Evolutionary conservation across 2,888 invertebrate genomes (phyloP).

Genomic region (Phaedon cochleariae): DNA sequence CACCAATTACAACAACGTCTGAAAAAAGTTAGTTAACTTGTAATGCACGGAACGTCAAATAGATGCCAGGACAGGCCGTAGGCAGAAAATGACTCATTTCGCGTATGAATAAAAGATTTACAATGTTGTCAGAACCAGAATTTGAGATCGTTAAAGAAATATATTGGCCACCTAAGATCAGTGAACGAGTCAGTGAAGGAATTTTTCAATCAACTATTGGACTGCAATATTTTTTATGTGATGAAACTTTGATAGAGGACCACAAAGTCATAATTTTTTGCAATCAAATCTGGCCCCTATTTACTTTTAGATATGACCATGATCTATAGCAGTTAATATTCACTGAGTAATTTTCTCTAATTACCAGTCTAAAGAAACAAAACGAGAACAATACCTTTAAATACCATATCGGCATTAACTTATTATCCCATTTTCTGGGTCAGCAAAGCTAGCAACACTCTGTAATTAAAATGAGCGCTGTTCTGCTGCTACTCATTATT

Average conservation of each 20-base stretch:
- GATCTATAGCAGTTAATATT: not conserved
- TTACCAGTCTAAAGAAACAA: not conserved
- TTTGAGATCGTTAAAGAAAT: not conserved
- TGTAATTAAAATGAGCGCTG: constrained; percentile 39
- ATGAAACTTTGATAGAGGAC: too few relatives aligned
- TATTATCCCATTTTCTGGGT: constrained; percentile 36
- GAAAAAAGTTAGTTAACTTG: constrained; percentile 19
- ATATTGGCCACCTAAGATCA: not conserved
- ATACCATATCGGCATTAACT: not conserved
- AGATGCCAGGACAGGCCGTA: constrained; percentile 17
- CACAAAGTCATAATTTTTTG: too few relatives aligned
- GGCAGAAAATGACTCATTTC: constrained; percentile 35
- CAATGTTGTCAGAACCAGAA: constrained; percentile 10
- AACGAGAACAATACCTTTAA: not conserved
- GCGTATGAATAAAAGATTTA: constrained; percentile 38
- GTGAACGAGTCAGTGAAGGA: not conserved
- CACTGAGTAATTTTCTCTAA: not conserved
- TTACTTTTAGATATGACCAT: not conserved
- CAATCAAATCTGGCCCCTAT: not conserved
- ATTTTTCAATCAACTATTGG: not conserved
- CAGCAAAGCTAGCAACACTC: constrained; percentile 27
- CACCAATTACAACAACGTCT: constrained; percentile 13
- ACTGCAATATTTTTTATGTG: too few relatives aligned
- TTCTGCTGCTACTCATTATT: constrained; percentile 39
- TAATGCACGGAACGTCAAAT: constrained; percentile 20